Conservation (phyloP, 1,140 invertebrate genomes). For the Colletes latitarsis region DNA sequence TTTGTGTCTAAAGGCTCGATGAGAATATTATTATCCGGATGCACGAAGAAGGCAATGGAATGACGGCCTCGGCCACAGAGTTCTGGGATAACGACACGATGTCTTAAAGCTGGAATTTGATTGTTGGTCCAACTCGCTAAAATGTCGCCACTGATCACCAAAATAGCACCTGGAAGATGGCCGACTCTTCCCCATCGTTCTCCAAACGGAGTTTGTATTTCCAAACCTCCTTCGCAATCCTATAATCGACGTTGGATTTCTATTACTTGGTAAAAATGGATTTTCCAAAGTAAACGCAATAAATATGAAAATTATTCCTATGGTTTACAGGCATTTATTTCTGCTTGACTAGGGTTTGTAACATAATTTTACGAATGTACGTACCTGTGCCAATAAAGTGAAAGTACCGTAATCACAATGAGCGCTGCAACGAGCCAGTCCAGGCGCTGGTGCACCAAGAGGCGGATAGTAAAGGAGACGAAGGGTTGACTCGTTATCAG, state of each 20-base stretch:
- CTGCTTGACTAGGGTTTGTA: too few relatives aligned
- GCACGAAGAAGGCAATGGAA: conserved; percentile 89
- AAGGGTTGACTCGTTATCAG: conserved; percentile 85
- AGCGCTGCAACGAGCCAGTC: conserved; percentile 85
- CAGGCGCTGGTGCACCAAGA: conserved; percentile 75
- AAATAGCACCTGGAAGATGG: conserved; percentile 89
- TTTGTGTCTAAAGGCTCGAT: conserved; percentile 83
- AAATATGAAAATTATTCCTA: too few relatives aligned
- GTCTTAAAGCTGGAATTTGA: conserved; percentile 86
- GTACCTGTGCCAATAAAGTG: conserved; percentile 86
- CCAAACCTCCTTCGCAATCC: conserved; percentile 85
- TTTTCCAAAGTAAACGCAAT: too few relatives aligned
- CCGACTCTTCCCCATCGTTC: conserved; percentile 88
- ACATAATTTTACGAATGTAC: too few relatives aligned
- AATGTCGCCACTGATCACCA: conserved; percentile 90
- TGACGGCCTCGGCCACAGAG: conserved; percentile 84
- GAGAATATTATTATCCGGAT: conserved; percentile 84
- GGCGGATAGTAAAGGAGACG: conserved; percentile 87
- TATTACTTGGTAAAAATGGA: too few relatives aligned
- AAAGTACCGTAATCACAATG: conserved; percentile 89
- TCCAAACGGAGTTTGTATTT: conserved; percentile 84
- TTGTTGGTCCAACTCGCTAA: conserved; percentile 89
- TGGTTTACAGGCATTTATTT: too few relatives aligned
- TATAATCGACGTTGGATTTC: conserved; percentile 42
- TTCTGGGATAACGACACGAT: conserved; percentile 87